Evolutionary conservation across 1,140 invertebrate species (phyloP), one percentile per base, ranked within the genome.

Genomic region (Tetragonula clypearis): DNA sequence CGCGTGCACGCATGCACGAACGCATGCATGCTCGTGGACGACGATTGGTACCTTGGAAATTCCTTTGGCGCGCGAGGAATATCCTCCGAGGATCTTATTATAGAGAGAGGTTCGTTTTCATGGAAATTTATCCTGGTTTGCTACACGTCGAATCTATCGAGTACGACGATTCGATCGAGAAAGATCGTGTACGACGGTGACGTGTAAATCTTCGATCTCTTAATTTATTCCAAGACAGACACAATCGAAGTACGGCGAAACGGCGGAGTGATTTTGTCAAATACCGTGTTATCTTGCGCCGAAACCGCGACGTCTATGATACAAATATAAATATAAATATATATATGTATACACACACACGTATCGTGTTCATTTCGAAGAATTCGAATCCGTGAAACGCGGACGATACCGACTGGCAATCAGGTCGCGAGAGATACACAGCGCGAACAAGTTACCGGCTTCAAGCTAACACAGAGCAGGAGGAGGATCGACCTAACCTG

Each of bases 11-110:
- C 83, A 88, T 82, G 84, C 86, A 86, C 80, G 73, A 49, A n/a
- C 76, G 41, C 83, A 75, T 82, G 83, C 81, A 90, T 81, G 86
- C 86, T 41, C 77, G 60, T 21, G 21, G 62, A 75, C 82, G 82
- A 81, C 41, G 41, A 49, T 71, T 58, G 82, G 82, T 91, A 87
- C 92, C 92, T 93, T 93, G 89, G 92, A 92, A 92, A 92, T 93
- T 92, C 86, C 87, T 88, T 71, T 75, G 68, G 71, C 49, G 56
- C 82, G 41, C 83, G 77, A 84, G 21, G 53, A 56, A 68, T 71
- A 71, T 56, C 49, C 62, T 15, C 66, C 55, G 69, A 66, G 35
- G 60, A 79, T 84, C 56, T 79, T 71, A 53, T 79, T 71, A 56
- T 71, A n/a, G 49, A 26, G 35, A n/a, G 21, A 17, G 23, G 26